phyloP scores from a whole-genome alignment of 2,113 vertebrate species.

The Zeus faber region DNA sequence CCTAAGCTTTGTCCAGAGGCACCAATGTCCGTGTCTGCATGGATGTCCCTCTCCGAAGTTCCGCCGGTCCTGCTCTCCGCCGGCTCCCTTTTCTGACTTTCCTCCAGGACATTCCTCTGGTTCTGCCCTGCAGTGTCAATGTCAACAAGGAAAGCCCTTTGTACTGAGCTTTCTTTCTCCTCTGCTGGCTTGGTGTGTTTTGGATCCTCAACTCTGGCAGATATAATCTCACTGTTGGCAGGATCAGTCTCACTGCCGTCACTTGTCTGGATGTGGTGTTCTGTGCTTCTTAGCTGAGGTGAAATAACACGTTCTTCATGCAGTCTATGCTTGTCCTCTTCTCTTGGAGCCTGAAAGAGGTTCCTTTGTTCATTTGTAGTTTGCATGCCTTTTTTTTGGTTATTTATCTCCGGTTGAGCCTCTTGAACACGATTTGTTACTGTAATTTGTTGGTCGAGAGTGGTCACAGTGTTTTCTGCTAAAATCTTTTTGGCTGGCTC shows the following conservation, averaged over 20 bases:
- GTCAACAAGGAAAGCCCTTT: neutral
- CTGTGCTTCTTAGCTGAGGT: neutral
- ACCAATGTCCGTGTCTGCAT: neutral
- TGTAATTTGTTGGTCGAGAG: neutral
- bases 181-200: too few relatives aligned
- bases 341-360: neutral
- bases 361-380: neutral
- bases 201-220: neutral
- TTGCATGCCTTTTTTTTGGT: too few relatives aligned
- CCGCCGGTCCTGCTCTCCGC: slow-evolving; percentile 2
- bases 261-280: neutral
- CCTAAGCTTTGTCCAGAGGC: neutral
- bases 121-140: neutral
- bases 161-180: too few relatives aligned
- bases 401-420: too few relatives aligned
- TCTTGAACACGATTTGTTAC: neutral
- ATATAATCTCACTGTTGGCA: neutral
- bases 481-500: neutral
- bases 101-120: neutral
- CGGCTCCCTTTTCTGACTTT: neutral
- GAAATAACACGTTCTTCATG: neutral
- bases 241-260: neutral
- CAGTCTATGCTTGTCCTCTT: neutral
- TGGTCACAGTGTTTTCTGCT: neutral
- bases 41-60: neutral